These are phyloP conservation scores for Chaetura pelagica DNA, from an alignment of 2,113 vertebrate genomes.

Conservation along the genomic window DNA sequence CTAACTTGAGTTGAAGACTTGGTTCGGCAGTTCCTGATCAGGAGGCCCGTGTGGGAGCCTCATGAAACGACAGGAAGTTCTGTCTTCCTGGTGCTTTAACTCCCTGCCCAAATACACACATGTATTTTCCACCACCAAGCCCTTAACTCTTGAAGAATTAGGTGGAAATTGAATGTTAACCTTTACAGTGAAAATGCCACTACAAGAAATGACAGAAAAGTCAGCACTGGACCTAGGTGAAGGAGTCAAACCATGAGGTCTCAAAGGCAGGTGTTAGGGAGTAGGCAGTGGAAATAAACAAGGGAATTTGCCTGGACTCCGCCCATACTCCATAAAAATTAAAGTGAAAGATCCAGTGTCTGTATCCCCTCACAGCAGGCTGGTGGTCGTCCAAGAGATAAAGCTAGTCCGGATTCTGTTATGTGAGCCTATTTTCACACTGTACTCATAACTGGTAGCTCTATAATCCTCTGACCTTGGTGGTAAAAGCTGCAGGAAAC, in stretches of 20 bases:
- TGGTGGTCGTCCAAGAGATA: conserved; percentile 30
- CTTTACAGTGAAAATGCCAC: background rate
- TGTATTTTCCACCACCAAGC: background rate
- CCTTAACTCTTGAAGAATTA: background rate
- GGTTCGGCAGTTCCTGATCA: background rate
- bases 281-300: background rate
- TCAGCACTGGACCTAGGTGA: background rate
- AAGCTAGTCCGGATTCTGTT: conserved; percentile 16
- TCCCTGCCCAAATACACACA: background rate
- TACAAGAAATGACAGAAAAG: background rate
- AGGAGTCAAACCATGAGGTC: background rate
- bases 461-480: conserved; percentile 23
- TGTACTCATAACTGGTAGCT: background rate
- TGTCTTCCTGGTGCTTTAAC: background rate
- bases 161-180: background rate
- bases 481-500: background rate
- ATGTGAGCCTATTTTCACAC: background rate
- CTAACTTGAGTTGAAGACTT: background rate
- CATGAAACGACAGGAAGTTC: background rate
- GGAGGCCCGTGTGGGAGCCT: background rate
- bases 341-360: background rate
- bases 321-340: background rate
- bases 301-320: background rate
- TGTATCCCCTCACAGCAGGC: background rate
- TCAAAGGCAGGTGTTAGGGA: background rate